Percentiles rank a stretch among this genome's conserved stretches.
Evolutionary conservation across 2,797 vertebrate genomes (phyloP).

Genomic region (Mallotus villosus): DNA sequence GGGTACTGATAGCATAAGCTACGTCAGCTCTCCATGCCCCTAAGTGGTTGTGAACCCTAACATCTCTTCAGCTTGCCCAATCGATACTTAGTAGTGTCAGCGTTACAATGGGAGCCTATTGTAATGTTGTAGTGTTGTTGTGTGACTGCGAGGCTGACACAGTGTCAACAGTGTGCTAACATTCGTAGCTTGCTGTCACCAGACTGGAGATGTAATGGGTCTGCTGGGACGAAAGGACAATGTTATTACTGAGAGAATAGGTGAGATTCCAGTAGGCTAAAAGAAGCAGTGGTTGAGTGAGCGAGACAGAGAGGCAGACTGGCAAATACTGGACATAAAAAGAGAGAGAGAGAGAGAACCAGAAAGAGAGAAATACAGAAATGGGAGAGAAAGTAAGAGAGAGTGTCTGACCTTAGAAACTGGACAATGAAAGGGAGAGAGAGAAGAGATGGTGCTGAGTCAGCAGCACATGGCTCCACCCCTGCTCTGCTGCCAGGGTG

Average conservation of each 20-base stretch:
- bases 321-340: background rate
- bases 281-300: background rate
- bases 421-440: background rate
- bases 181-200: background rate
- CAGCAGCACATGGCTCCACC: slow-evolving; percentile 33
- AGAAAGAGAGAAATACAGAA: background rate
- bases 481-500: slow-evolving; percentile 5
- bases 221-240: slow-evolving; percentile 4
- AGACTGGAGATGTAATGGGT: slow-evolving; percentile 9
- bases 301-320: background rate
- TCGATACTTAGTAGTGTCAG: background rate
- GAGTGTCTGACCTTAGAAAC: background rate
- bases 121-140: background rate
- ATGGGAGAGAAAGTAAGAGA: background rate
- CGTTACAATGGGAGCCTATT: background rate
- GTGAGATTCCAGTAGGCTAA: background rate
- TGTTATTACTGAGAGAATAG: background rate
- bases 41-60: background rate
- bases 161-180: background rate
- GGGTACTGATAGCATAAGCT: background rate
- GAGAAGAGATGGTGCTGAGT: slow-evolving; percentile 37
- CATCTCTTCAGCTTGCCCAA: background rate
- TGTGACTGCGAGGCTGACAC: background rate
- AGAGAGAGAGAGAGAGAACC: background rate
- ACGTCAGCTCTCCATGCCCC: background rate